Evolutionary conservation across 2,797 vertebrate species (phyloP).

Genomic region (Yasuhikotakia modesta): DNA sequence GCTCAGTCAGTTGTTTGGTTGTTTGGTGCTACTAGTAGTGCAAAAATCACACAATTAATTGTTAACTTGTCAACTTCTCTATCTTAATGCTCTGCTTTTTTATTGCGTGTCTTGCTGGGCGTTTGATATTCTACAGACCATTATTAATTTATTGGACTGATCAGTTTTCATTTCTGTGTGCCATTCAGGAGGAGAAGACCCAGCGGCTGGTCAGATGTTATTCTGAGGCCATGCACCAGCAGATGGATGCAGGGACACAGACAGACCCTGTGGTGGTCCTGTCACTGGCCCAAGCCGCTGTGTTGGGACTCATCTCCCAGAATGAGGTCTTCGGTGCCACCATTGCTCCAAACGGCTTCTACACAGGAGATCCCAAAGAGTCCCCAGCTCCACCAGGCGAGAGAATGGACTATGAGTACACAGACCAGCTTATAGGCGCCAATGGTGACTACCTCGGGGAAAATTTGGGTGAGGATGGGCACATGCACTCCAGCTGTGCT

Average conservation of each 20-base stretch:
- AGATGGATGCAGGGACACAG: slow-evolving; percentile 93
- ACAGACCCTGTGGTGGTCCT: slow-evolving; percentile 96
- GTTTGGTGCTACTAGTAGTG: neutral
- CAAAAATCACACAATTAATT: neutral
- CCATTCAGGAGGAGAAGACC: slow-evolving; percentile 80
- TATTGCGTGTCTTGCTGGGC: neutral
- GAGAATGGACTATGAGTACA: slow-evolving; percentile 78
- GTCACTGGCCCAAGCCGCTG: slow-evolving; percentile 93
- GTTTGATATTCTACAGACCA: neutral
- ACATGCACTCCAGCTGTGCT: slow-evolving; percentile 87
- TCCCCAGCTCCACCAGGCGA: slow-evolving; percentile 76
- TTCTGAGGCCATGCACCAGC: slow-evolving; percentile 87
- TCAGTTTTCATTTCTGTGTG: slow-evolving; percentile 10
- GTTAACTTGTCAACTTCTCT: neutral
- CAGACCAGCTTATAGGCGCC: slow-evolving; percentile 79
- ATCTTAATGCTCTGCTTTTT: neutral
- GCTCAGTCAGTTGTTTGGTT: neutral
- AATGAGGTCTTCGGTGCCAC: slow-evolving; percentile 97
- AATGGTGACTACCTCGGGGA: slow-evolving; percentile 79
- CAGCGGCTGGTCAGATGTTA: slow-evolving; percentile 80
- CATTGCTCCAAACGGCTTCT: slow-evolving; percentile 87
- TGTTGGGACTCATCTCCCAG: slow-evolving; percentile 92
- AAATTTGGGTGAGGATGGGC: slow-evolving; percentile 78
- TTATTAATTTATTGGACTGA: neutral
- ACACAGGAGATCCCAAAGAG: slow-evolving; percentile 83